These are phyloP conservation scores for Copidosoma aretas DNA, from an alignment of 2,888 invertebrate genomes.

Conservation along the genomic window DNA sequence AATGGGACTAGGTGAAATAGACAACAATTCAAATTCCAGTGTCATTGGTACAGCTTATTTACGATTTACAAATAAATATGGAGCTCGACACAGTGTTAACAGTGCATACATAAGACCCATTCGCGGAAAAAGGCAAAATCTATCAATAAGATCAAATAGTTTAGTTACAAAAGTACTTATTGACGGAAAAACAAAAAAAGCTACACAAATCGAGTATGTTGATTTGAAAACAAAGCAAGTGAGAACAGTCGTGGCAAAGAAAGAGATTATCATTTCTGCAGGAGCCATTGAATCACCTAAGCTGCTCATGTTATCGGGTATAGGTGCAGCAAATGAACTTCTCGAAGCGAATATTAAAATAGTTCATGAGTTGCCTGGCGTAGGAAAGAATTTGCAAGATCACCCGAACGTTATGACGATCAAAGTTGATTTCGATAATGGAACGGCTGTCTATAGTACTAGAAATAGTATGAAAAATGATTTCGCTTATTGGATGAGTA, in stretches of 20 bases:
- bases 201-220: conserved; percentile 9
- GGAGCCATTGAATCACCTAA: conserved; percentile 8
- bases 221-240: background rate
- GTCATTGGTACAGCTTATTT: background rate
- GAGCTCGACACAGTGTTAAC: conserved; percentile 11
- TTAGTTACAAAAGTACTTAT: conserved; percentile 9
- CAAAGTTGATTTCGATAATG: background rate
- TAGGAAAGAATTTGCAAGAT: conserved; percentile 12
- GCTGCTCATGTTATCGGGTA: conserved; percentile 15
- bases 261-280: conserved; percentile 16
- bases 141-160: conserved; percentile 1
- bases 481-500: background rate
- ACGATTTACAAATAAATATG: background rate
- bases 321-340: conserved; percentile 9
- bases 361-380: conserved; percentile 5
- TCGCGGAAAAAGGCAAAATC: conserved; percentile 8
- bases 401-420: background rate
- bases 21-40: conserved; percentile 11
- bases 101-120: conserved; percentile 10
- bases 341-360: background rate
- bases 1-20: conserved; percentile 6
- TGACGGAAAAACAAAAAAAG: background rate
- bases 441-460: background rate
- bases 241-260: background rate
- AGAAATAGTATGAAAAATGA: background rate